Evolutionary conservation across 1,140 invertebrate species (phyloP).

Genomic region (roundworm (Caenorhabditis elegans)): WBcel235 BX284604.4:11269501-11270000

Average conservation of each 20-base stretch:
- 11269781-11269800: background rate
- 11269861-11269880: background rate
- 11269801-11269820: background rate
- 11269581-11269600: background rate
- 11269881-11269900: background rate
- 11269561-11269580: background rate
- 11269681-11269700: conserved; percentile 1
- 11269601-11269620: conserved; percentile 35
- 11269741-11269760: background rate
- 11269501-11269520: background rate
- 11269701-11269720: background rate
- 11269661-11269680: background rate
- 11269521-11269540: background rate
- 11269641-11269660: background rate
- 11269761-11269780: background rate
- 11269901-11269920: background rate
- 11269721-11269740: background rate
- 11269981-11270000: too few relatives aligned
- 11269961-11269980: too few relatives aligned
- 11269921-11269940: too few relatives aligned
- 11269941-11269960: too few relatives aligned
- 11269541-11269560: background rate
- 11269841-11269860: background rate
- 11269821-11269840: background rate
- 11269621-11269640: conserved; percentile 8